Base-by-base conservation (phyloP, 2,888 invertebrate genomes). In the Patella caerulea region DNA sequence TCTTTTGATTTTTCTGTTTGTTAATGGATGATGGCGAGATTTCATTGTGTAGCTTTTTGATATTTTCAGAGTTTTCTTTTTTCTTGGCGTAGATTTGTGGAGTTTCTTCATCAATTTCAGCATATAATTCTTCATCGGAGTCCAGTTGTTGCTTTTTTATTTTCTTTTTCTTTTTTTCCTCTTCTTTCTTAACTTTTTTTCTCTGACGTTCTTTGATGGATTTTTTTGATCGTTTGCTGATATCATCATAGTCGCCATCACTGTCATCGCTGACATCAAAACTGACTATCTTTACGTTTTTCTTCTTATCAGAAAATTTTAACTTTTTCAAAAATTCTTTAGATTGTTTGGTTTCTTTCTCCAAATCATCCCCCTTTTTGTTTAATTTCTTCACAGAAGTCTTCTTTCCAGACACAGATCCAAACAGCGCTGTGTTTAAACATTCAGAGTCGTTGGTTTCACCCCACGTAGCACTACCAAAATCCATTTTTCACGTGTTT, bases 1-100 rank as follows among this genome's bases (percentile, higher is more conserved):
- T 71, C 76, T 77, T 53, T 83, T 83, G 59, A 80, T 78, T 54
- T 74, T 81, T 78, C 82, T 71, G 74, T 82, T 80, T 72, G 76
- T 82, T 73, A 29, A 72, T 75, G 56, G 15, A 9, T 45, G 4
- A 19, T 45, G 45, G 45, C 3, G 45, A 45, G 9, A 45, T 45
- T 45, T 45, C 9, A 7, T 45, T 9, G 9, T 4, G 45, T 9
- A 9, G 45, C 45, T 45, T 45, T 45, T 45, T 45, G 5, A 45
- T 45, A 45, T 45, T 45, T 45, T 45, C 45, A 9, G 14, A n/a
- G 3, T 72, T 65, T 29, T 71, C 15, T 34, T 53, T 71, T 19
- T 78, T 53, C 15, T 55, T 29, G 29, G 14, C 2, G n/a, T n/a
- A 59, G 56, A 29, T 74, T 24, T 52, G 14, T 59, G 65, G 59